Percentiles rank a stretch among this genome's conserved stretches.
Conservation (phyloP, 2,113 vertebrate genomes). For the Cygnus atratus region DNA sequence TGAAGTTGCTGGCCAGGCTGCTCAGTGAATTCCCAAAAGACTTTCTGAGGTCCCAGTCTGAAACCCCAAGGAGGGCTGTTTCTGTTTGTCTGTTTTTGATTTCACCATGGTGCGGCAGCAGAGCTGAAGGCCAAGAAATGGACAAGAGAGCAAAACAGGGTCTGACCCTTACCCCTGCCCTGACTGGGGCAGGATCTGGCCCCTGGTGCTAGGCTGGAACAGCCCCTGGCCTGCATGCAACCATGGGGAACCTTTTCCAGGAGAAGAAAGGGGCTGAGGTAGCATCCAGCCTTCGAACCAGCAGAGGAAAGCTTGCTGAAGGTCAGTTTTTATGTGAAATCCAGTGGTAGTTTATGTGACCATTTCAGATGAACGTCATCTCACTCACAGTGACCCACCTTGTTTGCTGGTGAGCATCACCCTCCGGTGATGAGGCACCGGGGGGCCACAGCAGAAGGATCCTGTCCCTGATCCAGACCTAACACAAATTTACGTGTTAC, state of each 20-base stretch:
- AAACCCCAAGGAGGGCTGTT: background rate
- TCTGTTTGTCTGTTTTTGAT: background rate
- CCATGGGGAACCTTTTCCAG: background rate
- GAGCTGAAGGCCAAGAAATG: background rate
- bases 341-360: background rate
- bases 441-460: background rate
- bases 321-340: background rate
- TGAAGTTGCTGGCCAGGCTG: background rate
- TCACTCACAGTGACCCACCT: background rate
- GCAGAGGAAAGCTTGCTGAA: background rate
- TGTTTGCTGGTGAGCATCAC: background rate
- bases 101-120: background rate
- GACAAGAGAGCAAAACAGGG: background rate
- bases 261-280: background rate
- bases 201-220: background rate
- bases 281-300: background rate
- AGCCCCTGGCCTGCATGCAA: accelerated
- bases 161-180: accelerated
- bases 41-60: background rate
- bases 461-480: background rate
- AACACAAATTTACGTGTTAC: background rate
- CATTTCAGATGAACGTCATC: background rate
- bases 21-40: background rate
- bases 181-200: background rate
- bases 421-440: background rate